These are phyloP conservation scores for Phyllopteryx taeniolatus DNA, from an alignment of 2,113 vertebrate genomes.

Conservation along the genomic window DNA sequence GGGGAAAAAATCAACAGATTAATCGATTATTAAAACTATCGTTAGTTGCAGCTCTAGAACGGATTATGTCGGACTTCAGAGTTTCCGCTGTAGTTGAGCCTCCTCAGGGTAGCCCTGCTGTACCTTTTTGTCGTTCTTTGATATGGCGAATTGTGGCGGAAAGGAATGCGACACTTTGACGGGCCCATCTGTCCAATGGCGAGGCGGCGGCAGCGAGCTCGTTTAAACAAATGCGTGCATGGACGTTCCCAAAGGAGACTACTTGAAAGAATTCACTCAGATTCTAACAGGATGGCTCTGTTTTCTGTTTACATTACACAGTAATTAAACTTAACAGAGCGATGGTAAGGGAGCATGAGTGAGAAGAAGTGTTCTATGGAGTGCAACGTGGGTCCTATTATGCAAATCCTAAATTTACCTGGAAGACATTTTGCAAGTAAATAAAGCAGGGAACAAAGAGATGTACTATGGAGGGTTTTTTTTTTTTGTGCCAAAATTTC, in stretches of 20 bases:
- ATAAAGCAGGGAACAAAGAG: background rate
- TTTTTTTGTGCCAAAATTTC: background rate
- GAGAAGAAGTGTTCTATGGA: background rate
- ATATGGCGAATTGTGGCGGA: conserved; percentile 41
- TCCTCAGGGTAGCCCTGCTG: background rate
- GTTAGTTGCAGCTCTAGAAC: no score
- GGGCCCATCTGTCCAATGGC: conserved; percentile 62
- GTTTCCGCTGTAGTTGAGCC: background rate
- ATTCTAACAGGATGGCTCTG: conserved; percentile 41
- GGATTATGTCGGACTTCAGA: background rate
- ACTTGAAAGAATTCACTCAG: conserved; percentile 53
- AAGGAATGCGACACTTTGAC: conserved; percentile 52
- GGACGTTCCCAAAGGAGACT: conserved; percentile 40
- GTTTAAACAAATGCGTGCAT: conserved; percentile 57
- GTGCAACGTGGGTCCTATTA: background rate
- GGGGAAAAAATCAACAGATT: no score
- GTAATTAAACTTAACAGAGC: conserved; percentile 25
- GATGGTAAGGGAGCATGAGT: conserved; percentile 18
- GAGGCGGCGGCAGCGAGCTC: conserved; percentile 36
- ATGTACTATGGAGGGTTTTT: no score
- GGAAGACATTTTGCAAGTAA: background rate
- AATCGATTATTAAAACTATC: no score
- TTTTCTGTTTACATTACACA: conserved; percentile 17
- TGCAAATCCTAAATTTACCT: background rate
- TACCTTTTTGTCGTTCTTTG: conserved; percentile 17